Evolutionary conservation across 92 coral and sea anemone species (phyloP).

Genomic region (Scolanthus callimorphus): DNA sequence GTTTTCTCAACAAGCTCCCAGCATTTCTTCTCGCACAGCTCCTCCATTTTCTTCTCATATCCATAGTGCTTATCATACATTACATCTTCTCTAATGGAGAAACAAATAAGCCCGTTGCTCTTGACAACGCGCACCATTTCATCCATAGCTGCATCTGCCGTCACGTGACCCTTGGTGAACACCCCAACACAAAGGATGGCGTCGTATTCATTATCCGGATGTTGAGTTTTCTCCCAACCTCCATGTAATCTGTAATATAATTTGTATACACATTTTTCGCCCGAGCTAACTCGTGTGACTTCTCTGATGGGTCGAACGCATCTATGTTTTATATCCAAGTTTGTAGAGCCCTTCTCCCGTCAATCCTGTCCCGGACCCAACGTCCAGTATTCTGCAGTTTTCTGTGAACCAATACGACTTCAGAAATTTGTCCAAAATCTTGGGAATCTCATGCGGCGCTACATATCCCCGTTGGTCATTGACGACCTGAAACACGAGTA

Average conservation of each 20-base stretch:
- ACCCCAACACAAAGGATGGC: constrained; percentile 85
- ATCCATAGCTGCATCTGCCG: constrained; percentile 90
- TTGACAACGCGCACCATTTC: constrained; percentile 90
- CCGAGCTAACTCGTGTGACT: constrained; percentile 61
- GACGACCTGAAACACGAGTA: too few relatives aligned
- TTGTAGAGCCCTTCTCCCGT: constrained; percentile 67
- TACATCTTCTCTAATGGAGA: constrained; percentile 82
- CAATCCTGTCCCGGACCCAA: constrained; percentile 92
- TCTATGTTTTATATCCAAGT: constrained; percentile 68
- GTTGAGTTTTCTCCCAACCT: constrained; percentile 33
- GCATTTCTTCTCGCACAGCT: constrained; percentile 45
- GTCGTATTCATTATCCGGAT: constrained; percentile 59
- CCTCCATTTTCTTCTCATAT: constrained; percentile 70
- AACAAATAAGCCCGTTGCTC: constrained; percentile 85
- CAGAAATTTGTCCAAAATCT: constrained; percentile 47
- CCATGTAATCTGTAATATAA: constrained; percentile 35
- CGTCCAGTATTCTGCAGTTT: constrained; percentile 67
- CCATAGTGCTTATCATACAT: constrained; percentile 62
- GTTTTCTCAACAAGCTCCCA: constrained; percentile 73
- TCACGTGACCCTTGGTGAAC: constrained; percentile 70
- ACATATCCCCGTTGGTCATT: constrained; percentile 59
- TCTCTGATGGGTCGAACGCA: constrained; percentile 76
- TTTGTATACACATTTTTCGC: constrained; percentile 60
- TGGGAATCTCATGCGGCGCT: constrained; percentile 64
- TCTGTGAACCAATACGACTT: constrained; percentile 34